Conservation (phyloP, 1,140 invertebrate species). For the Panulirus ornatus region DNA sequence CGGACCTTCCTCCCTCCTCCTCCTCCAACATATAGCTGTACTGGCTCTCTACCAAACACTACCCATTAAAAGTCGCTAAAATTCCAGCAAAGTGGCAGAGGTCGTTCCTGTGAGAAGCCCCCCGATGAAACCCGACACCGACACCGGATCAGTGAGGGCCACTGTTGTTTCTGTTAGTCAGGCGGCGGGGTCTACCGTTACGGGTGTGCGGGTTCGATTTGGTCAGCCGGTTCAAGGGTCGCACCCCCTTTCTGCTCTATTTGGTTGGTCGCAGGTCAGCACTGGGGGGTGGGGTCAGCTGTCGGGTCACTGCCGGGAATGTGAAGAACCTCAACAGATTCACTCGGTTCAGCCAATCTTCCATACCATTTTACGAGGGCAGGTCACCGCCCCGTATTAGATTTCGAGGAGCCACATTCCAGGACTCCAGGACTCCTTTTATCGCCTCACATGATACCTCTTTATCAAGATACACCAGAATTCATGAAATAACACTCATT, state of each 20-base stretch:
- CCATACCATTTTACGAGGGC: not conserved
- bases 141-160: constrained; percentile 43
- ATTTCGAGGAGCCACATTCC: not conserved
- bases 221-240: constrained; percentile 14
- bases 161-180: constrained; percentile 11
- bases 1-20: not conserved
- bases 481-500: not conserved
- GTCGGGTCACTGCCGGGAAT: not conserved
- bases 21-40: not conserved
- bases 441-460: not conserved
- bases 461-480: not conserved
- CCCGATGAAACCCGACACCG: constrained; percentile 6
- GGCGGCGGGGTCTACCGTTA: not conserved
- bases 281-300: not conserved
- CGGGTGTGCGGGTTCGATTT: constrained; percentile 1
- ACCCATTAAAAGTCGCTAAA: too few relatives aligned
- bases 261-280: not conserved
- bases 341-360: not conserved
- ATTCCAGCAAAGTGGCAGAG: not conserved
- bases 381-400: not conserved
- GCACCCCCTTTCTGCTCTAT: not conserved
- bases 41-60: too few relatives aligned
- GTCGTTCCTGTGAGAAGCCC: too few relatives aligned
- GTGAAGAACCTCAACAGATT: not conserved
- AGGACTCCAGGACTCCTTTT: not conserved